Base-by-base conservation (phyloP, 2,888 invertebrate species). In the Pseudanteris insignis region DNA sequence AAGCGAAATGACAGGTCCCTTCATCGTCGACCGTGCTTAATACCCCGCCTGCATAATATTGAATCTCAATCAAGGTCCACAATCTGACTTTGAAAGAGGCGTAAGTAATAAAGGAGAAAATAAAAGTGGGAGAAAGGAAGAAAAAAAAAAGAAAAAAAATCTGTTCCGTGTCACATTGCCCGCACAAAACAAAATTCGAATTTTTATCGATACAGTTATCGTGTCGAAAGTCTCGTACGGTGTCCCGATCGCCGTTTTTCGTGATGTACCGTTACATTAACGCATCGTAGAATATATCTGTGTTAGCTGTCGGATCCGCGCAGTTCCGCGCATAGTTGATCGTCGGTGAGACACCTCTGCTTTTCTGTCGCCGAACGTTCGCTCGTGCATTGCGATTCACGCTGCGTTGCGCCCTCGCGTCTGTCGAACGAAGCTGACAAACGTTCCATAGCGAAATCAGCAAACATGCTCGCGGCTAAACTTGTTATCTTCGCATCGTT, bases 231-330 rank as follows among this genome's bases (percentile, higher is more conserved):
- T 63, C 33, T 48, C 46, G 25, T 59, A 32, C 55, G 55, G 41
- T 66, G 59, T 48, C 59, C 48, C 61, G 65, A 59, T 62, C 61
- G 54, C 53, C 46, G 59, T 63, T 64, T 66, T 61, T 66, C 65
- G 61, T 61, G 40, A 47, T 58, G 33, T 65, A 63, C 65, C 65
- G 65, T 63, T 65, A 65, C 53, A 63, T 59, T 60, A 57, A 55
- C 51, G 55, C 41, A 51, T 64, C 58, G 63, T 57, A 38, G 59
- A 57, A 64, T 64, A 55, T 48, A 59, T 64, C 51, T 24, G 63
- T 43, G 54, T 63, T 50, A 55, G 59, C 58, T 47, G 58, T 44
- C 54, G 28, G 36, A 43, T 53, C 47, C 44, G 41, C 62, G 55
- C 63, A 59, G 59, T 63, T 59, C 54, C 41, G 47, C 57, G 15